Conservation (phyloP, 2,888 invertebrate genomes). For the Pachydiplax longipennis region DNA sequence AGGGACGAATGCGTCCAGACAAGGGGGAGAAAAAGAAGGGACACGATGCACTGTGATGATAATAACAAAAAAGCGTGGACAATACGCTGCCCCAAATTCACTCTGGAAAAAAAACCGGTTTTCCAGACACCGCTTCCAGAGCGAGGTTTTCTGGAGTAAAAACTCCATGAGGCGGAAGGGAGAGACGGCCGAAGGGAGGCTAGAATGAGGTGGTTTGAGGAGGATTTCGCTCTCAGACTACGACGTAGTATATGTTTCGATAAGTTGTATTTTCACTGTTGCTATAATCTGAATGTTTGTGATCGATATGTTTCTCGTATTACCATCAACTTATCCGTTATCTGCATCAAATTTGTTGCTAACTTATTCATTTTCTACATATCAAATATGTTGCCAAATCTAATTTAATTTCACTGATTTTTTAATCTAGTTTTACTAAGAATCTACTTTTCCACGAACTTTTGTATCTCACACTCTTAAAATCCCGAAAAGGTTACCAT, state of each 20-base stretch:
- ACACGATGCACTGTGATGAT: neutral
- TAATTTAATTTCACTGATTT: no score
- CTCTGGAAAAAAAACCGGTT: conserved; percentile 38
- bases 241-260: neutral
- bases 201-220: neutral
- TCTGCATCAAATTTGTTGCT: no score
- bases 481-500: no score
- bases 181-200: neutral
- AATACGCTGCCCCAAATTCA: conserved; percentile 38
- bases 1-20: neutral
- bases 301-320: no score
- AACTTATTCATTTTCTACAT: no score
- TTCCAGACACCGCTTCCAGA: conserved; percentile 13
- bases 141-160: conserved; percentile 27
- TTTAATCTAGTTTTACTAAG: no score
- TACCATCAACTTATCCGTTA: no score
- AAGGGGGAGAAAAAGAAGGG: neutral
- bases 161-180: neutral
- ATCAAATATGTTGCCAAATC: no score
- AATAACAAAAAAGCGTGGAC: neutral
- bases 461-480: no score
- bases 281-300: no score
- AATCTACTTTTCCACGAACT: no score
- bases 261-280: no score
- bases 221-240: neutral